These are phyloP conservation scores for Lordiphosa stackelbergi DNA, from an alignment of 1,140 invertebrate species.

Conservation along the genomic window DNA sequence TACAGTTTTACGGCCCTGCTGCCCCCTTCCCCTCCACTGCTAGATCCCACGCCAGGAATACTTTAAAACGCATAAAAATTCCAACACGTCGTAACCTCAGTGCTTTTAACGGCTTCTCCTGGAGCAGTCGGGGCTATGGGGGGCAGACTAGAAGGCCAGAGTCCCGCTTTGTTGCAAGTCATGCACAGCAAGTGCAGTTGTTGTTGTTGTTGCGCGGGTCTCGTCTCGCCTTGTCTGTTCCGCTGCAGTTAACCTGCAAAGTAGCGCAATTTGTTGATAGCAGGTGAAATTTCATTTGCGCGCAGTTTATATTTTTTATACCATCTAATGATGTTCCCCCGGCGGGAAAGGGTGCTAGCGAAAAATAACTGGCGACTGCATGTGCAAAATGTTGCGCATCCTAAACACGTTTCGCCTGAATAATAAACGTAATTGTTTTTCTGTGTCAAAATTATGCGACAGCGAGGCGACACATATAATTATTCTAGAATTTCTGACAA, in stretches of 20 bases:
- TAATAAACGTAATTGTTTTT: slow-evolving; percentile 65
- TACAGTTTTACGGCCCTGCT: slow-evolving; percentile 62
- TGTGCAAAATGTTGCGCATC: slow-evolving; percentile 43
- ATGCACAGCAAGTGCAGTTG: slow-evolving; percentile 63
- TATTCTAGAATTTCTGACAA: too few relatives aligned
- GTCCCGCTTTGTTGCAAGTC: slow-evolving; percentile 68
- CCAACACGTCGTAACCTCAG: slow-evolving; percentile 70
- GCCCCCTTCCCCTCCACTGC: background rate
- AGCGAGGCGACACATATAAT: background rate
- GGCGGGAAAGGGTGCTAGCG: slow-evolving; percentile 5
- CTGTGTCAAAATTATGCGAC: slow-evolving; percentile 33
- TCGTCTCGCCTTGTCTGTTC: slow-evolving; percentile 53
- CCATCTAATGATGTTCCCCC: slow-evolving; percentile 56
- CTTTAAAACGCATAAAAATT: slow-evolving; percentile 76
- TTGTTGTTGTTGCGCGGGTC: slow-evolving; percentile 30
- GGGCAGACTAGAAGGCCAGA: background rate
- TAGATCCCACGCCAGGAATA: slow-evolving; percentile 55
- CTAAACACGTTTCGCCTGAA: slow-evolving; percentile 59
- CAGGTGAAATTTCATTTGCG: slow-evolving; percentile 71
- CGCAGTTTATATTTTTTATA: slow-evolving; percentile 43
- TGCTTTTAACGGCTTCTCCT: slow-evolving; percentile 57
- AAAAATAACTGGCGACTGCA: slow-evolving; percentile 21
- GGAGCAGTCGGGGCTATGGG: slow-evolving; percentile 36
- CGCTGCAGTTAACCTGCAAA: slow-evolving; percentile 73
- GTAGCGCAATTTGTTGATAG: slow-evolving; percentile 75